Conservation (phyloP, 2,113 vertebrate genomes). For the Muntiacus muntjak region DNA sequence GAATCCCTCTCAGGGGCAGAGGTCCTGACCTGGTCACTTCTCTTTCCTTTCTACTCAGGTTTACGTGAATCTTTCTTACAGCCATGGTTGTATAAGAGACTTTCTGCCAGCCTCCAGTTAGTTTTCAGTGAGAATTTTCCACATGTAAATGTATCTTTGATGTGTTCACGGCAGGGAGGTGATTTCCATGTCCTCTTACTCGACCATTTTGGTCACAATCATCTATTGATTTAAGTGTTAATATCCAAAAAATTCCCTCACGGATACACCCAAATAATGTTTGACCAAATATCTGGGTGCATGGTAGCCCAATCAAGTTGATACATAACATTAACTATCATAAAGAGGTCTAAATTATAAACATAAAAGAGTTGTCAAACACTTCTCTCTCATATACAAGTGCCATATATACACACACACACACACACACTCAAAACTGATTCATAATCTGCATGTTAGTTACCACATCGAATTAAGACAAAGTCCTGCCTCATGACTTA, state of each 20-base stretch:
- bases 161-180: background rate
- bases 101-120: background rate
- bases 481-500: background rate
- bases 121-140: background rate
- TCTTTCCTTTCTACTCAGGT: background rate
- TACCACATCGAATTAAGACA: background rate
- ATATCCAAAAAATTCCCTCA: background rate
- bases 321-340: background rate
- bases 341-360: background rate
- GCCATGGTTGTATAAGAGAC: background rate
- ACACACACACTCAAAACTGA: background rate
- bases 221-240: background rate
- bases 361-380: background rate
- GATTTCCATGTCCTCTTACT: background rate
- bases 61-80: background rate
- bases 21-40: background rate
- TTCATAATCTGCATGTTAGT: background rate
- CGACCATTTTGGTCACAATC: background rate
- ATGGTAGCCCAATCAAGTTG: background rate
- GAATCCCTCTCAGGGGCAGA: background rate
- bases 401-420: fast-evolving
- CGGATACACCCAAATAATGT: background rate
- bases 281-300: background rate
- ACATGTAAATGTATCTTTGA: background rate
- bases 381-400: background rate